Evolutionary conservation across 2,797 vertebrate genomes (phyloP).

Genomic region (Danio choprae): DNA sequence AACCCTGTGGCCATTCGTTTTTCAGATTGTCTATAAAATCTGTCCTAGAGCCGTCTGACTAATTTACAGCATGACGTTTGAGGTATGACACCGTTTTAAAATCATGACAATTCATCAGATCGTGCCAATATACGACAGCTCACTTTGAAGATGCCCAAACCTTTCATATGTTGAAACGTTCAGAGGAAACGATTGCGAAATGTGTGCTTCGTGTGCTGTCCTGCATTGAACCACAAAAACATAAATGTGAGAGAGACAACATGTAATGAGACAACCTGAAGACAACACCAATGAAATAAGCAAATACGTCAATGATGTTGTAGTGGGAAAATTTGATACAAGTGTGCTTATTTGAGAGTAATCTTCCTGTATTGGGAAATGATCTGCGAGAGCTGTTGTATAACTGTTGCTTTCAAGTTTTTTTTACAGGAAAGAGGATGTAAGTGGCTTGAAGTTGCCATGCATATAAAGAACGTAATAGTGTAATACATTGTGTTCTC

Average conservation of each 20-base stretch:
- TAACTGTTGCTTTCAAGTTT: constrained; percentile 44
- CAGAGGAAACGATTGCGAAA: constrained; percentile 47
- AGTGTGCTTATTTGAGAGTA: constrained; percentile 25
- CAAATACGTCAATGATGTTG: constrained; percentile 43
- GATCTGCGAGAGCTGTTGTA: constrained; percentile 34
- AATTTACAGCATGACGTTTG: background rate
- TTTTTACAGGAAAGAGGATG: constrained; percentile 52
- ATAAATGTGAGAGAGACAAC: background rate
- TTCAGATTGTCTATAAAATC: constrained; percentile 28
- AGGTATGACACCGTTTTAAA: background rate
- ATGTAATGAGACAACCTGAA: constrained; percentile 4
- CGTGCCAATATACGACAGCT: background rate
- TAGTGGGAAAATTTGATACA: constrained; percentile 21
- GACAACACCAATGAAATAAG: constrained; percentile 45
- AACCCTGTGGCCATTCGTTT: background rate
- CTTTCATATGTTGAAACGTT: background rate
- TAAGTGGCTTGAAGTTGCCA: constrained; percentile 9
- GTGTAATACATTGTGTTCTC: background rate
- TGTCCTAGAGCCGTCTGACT: constrained; percentile 3
- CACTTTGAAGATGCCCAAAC: background rate
- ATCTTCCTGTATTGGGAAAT: constrained; percentile 54
- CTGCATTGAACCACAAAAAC: constrained; percentile 16
- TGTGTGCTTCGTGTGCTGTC: constrained; percentile 16
- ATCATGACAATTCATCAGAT: background rate
- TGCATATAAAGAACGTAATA: background rate